Evolutionary conservation across 2,797 vertebrate species (phyloP), one percentile per base, ranked within the genome.

Genomic region (Percopsis omiscomaycus): DNA sequence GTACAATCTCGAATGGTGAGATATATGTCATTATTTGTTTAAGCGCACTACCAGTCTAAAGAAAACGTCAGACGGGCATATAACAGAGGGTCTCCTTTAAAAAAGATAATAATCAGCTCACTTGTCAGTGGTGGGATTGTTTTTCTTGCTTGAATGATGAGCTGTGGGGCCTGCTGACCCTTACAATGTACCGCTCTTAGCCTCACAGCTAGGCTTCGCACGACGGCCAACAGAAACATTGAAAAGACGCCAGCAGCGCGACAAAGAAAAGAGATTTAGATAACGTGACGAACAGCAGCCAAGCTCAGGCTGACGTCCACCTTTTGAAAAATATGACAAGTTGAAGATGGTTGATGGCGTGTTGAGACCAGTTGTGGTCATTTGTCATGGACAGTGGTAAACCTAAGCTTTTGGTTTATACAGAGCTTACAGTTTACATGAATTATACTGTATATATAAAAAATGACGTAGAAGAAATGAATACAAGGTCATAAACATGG

Each of bases 161-260:
- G 27, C 63, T 64, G 69, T 55, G 58, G 44, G 66, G 70, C 77
- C 55, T 78, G 62, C 71, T 57, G 78, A 66, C 65, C n/a, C 47
- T 4, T 48, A 15, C 12, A 48, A 48, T 10, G 14, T 4, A 15
- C n/a, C 11, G 2, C 4, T 15, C n/a, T 15, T 13, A 48, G 47
- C 47, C 1, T 15, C 47, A 48, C n/a, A 48, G 3, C 47, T 13
- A 48, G 44, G 66, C 66, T 64, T 54, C 4, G 63, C 37, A 42
- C 37, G 59, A 44, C 50, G 69, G 59, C 69, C 59, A 3, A 54
- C 69, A 75, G 80, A 85, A 86, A 61, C 75, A 71, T 53, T 78
- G 59, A 59, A 81, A 88, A 42, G 77, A 88, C 85, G 79, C 72
- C 3, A 55, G 69, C 9, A 57, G 50, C 55, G 37, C 37, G 9